Evolutionary conservation across 2,888 invertebrate genomes (phyloP).

Genomic region (Lasioglossum malachurum): DNA sequence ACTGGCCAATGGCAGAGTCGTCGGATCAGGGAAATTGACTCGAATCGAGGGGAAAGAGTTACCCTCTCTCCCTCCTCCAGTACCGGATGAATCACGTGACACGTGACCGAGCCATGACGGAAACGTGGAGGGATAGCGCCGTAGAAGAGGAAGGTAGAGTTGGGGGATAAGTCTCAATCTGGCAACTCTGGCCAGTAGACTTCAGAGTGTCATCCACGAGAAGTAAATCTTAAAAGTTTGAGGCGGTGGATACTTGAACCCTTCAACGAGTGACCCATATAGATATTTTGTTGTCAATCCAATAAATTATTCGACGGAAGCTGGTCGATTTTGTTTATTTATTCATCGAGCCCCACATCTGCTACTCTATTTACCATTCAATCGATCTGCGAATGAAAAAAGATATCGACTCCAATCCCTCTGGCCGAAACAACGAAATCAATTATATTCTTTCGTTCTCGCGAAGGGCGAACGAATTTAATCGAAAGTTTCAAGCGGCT

Average conservation of each 20-base stretch:
- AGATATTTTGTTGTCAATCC: background rate
- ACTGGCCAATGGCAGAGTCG: background rate
- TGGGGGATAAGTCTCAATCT: too few relatives aligned
- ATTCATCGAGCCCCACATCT: background rate
- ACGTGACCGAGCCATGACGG: too few relatives aligned
- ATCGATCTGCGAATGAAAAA: too few relatives aligned
- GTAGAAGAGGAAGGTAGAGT: too few relatives aligned
- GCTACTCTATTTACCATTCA: background rate
- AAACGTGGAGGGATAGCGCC: too few relatives aligned
- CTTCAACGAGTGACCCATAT: background rate
- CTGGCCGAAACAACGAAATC: background rate
- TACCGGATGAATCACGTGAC: too few relatives aligned
- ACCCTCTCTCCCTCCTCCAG: too few relatives aligned
- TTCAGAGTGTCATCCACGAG: background rate
- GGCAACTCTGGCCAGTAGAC: background rate
- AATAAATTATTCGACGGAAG: background rate
- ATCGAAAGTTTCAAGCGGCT: slow-evolving; percentile 41
- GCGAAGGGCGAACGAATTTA: slow-evolving; percentile 21
- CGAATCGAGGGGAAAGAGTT: too few relatives aligned
- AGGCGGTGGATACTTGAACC: background rate
- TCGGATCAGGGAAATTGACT: too few relatives aligned
- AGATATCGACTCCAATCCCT: background rate
- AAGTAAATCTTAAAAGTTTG: background rate
- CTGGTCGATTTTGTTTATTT: background rate
- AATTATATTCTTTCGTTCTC: background rate